phyloP scores from a whole-genome alignment of 2,113 vertebrate genomes.

The Hepsetus odoe region DNA sequence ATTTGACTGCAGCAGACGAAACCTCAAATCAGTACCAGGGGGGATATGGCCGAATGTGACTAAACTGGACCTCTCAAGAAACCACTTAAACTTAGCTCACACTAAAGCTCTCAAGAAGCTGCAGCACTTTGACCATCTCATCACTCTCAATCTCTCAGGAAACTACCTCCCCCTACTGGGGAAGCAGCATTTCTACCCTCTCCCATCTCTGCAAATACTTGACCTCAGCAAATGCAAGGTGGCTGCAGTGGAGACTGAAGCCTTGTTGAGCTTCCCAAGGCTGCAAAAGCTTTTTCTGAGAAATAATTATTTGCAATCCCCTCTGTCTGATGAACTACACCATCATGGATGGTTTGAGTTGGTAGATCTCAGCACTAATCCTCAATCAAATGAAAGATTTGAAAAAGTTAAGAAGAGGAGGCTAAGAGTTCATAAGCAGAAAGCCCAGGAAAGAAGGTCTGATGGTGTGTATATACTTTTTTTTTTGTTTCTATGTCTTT shows the following conservation, averaged over 20 bases:
- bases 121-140: slow-evolving; percentile 59
- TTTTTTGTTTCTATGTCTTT: neutral
- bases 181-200: slow-evolving; percentile 68
- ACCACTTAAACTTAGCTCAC: slow-evolving; percentile 67
- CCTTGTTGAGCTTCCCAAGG: slow-evolving; percentile 63
- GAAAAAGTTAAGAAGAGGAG: slow-evolving; percentile 42
- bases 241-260: slow-evolving; percentile 48
- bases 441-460: slow-evolving; percentile 18
- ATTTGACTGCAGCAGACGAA: slow-evolving; percentile 65
- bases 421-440: slow-evolving; percentile 52
- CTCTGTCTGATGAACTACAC: slow-evolving; percentile 29
- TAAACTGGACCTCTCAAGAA: slow-evolving; percentile 68
- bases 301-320: slow-evolving; percentile 59
- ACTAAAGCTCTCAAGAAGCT: slow-evolving; percentile 61
- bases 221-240: slow-evolving; percentile 71
- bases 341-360: slow-evolving; percentile 52
- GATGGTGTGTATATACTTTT: slow-evolving; percentile 31
- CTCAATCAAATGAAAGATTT: slow-evolving; percentile 47
- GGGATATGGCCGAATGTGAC: slow-evolving; percentile 49
- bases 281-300: slow-evolving; percentile 65
- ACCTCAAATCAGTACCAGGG: slow-evolving; percentile 53
- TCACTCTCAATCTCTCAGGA: slow-evolving; percentile 69
- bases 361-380: slow-evolving; percentile 54
- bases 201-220: slow-evolving; percentile 55
- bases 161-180: slow-evolving; percentile 73